Evolutionary conservation across 1,140 invertebrate species (phyloP).

Genomic region (Drosophila yakuba): DNA sequence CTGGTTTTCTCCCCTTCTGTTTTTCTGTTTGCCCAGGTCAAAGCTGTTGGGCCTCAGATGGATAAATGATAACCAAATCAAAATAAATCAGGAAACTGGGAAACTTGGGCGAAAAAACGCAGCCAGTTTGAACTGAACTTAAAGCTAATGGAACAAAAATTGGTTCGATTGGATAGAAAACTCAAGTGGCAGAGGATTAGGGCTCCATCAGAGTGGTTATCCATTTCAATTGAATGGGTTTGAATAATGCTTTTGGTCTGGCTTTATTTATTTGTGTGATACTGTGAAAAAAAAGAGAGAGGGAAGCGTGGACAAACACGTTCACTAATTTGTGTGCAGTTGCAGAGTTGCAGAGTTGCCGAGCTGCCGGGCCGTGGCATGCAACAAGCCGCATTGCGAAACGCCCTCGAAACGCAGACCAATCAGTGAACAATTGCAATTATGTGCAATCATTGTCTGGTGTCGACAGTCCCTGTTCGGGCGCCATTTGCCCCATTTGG

Average conservation of each 20-base stretch:
- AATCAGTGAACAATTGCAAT: conserved; percentile 60
- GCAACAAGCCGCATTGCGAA: conserved; percentile 50
- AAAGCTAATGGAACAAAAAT: neutral
- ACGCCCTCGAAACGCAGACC: conserved; percentile 40
- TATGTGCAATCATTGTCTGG: conserved; percentile 52
- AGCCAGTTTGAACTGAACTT: neutral
- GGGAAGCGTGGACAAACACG: conserved; percentile 1
- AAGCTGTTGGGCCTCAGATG: conserved; percentile 6
- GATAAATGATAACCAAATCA: conserved; percentile 21
- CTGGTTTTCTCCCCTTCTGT: conserved; percentile 12
- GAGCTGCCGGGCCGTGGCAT: conserved; percentile 13
- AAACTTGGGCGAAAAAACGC: neutral
- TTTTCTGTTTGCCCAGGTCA: conserved; percentile 29
- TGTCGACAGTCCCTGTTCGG: neutral
- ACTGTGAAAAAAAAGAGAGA: too few species aligned
- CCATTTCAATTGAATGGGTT: too few species aligned
- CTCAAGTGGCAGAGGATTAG: too few species aligned
- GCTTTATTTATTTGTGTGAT: too few species aligned
- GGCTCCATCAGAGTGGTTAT: too few species aligned
- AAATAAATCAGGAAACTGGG: conserved; percentile 19
- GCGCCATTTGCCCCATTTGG: too few species aligned
- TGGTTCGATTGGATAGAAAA: neutral
- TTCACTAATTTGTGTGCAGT: conserved; percentile 50
- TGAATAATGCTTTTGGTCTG: too few species aligned
- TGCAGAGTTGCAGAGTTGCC: conserved; percentile 1